Evolutionary conservation across 2,113 vertebrate species (phyloP).

Genomic region (Spea bombifrons): DNA sequence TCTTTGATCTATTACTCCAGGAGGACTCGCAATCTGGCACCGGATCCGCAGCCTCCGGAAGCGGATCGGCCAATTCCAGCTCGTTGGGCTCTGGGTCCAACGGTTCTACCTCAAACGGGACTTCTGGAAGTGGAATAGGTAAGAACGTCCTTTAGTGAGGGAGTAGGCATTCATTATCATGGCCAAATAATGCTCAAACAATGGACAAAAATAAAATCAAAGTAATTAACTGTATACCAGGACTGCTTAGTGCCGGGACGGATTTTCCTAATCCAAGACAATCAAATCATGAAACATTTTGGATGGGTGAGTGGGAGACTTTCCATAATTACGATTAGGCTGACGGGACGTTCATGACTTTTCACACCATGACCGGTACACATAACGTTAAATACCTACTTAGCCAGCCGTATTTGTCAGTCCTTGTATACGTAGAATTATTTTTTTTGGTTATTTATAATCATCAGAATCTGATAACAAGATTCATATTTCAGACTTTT

Average conservation of each 20-base stretch:
- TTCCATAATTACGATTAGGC: not conserved
- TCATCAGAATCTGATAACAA: not conserved
- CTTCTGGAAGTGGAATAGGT: slow-evolving; percentile 69
- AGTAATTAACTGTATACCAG: not conserved
- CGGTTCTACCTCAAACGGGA: slow-evolving; percentile 60
- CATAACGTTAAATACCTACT: not conserved
- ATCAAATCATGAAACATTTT: not conserved
- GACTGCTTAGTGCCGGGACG: not conserved
- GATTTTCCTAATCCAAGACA: not conserved
- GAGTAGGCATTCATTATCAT: slow-evolving; percentile 25
- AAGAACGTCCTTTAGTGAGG: slow-evolving; percentile 4
- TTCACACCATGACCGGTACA: not conserved
- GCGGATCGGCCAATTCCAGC: slow-evolving; percentile 63
- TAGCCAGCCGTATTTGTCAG: not conserved
- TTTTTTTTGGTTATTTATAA: not conserved
- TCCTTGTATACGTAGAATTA: not conserved
- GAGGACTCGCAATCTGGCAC: slow-evolving; percentile 64
- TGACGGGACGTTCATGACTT: too few relatives aligned
- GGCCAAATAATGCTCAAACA: slow-evolving; percentile 36
- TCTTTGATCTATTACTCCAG: slow-evolving; percentile 58
- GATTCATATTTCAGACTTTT: not conserved
- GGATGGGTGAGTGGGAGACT: not conserved
- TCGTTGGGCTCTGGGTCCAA: slow-evolving; percentile 59
- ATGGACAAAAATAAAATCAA: slow-evolving; percentile 16
- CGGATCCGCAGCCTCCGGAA: slow-evolving; percentile 72